Evolutionary conservation across 2,888 invertebrate genomes (phyloP).

Genomic region (Bhutanitis thaidina): DNA sequence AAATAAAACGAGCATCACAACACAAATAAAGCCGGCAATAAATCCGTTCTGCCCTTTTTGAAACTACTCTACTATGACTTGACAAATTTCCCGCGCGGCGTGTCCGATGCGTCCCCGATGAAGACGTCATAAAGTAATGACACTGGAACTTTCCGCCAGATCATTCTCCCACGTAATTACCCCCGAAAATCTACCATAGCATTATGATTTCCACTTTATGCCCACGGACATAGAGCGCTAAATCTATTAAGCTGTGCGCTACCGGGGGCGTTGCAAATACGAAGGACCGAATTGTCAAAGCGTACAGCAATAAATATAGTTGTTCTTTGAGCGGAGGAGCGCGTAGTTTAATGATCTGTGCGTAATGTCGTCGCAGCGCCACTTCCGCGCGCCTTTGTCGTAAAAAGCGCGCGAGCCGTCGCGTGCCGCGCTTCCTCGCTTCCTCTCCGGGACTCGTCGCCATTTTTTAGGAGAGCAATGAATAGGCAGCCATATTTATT

Average conservation of each 20-base stretch:
- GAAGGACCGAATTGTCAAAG: conserved; percentile 61
- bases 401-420: conserved; percentile 48
- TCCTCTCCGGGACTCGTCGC: conserved; percentile 4
- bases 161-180: conserved; percentile 47
- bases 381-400: conserved; percentile 71
- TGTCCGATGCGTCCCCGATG: conserved; percentile 45
- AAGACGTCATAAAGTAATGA: conserved; percentile 75
- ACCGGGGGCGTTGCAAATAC: conserved; percentile 32
- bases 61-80: conserved; percentile 42
- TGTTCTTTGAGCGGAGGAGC: conserved; percentile 52
- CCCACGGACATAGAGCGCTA: neutral
- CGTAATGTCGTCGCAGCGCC: conserved; percentile 63
- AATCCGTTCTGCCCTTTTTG: conserved; percentile 40
- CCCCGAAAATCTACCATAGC: conserved; percentile 32
- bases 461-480: conserved; percentile 17
- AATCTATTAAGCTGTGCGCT: neutral
- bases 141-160: conserved; percentile 51
- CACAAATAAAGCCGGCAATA: conserved; percentile 34
- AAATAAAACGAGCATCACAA: conserved; percentile 20
- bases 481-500: conserved; percentile 11
- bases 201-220: conserved; percentile 23
- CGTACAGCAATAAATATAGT: conserved; percentile 67
- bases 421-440: conserved; percentile 26
- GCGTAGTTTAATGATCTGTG: conserved; percentile 70
- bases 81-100: conserved; percentile 43